Conservation (phyloP, 2,113 vertebrate genomes). For the Equus quagga region DNA sequence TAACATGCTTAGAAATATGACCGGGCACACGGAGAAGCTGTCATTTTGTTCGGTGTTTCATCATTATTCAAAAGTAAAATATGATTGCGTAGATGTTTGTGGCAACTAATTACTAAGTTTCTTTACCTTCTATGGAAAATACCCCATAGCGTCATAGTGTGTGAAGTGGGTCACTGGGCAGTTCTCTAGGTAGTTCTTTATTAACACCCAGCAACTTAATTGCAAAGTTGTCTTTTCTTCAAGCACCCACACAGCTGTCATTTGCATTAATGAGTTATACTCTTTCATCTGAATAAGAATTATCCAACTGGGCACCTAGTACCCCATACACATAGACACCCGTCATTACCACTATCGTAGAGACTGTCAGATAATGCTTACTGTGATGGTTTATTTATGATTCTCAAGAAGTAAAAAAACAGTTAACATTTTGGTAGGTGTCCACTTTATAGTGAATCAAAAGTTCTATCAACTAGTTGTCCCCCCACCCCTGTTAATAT, state of each 20-base stretch:
- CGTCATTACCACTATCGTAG: slow-evolving; percentile 35
- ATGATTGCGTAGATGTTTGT: neutral
- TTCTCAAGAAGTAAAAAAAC: neutral
- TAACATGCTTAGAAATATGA: neutral
- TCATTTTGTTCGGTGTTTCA: neutral
- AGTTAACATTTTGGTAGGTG: neutral
- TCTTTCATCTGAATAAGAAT: slow-evolving; percentile 63
- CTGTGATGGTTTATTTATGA: neutral
- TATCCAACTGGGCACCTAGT: slow-evolving; percentile 15
- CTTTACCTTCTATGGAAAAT: neutral
- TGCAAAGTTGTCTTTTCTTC: slow-evolving; percentile 58
- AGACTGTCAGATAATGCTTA: slow-evolving; percentile 23
- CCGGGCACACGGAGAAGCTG: neutral
- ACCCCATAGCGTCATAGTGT: neutral
- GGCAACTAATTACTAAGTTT: neutral
- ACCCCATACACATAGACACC: neutral
- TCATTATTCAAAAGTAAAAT: slow-evolving; percentile 24
- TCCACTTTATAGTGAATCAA: neutral
- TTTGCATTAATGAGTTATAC: slow-evolving; percentile 62
- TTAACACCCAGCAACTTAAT: slow-evolving; percentile 43
- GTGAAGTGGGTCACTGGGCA: slow-evolving; percentile 19
- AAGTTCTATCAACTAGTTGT: neutral
- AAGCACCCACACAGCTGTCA: slow-evolving; percentile 36
- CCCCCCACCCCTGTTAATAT: neutral
- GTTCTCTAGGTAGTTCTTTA: slow-evolving; percentile 40